These are phyloP conservation scores for Anaspis maculata DNA, from an alignment of 2,888 invertebrate genomes.

Conservation along the genomic window DNA sequence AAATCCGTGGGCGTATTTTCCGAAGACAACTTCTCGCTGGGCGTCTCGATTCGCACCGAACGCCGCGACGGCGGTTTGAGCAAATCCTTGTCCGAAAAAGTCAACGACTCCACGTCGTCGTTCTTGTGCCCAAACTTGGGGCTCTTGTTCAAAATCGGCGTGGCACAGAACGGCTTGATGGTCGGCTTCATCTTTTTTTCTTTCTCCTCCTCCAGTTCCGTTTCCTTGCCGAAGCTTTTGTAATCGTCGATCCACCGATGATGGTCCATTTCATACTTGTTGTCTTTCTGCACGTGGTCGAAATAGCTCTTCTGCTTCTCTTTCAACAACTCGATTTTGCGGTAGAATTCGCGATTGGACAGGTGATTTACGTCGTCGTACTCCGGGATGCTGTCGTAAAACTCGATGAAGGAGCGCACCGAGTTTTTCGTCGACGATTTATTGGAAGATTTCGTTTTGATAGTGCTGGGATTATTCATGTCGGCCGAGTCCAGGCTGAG, in stretches of 20 bases:
- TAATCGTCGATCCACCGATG: conserved; percentile 35
- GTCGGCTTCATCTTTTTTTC: conserved; percentile 19
- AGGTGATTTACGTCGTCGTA: conserved; percentile 70
- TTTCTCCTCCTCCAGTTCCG: conserved; percentile 24
- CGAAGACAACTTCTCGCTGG: conserved; percentile 28
- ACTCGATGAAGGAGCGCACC: conserved; percentile 56
- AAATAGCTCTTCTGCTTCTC: conserved; percentile 50
- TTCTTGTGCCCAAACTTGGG: conserved; percentile 15
- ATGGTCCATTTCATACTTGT: conserved; percentile 25
- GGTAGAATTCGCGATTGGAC: conserved; percentile 66
- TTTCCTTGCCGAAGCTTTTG: conserved; percentile 13
- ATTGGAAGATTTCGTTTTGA: neutral
- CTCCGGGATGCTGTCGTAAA: conserved; percentile 72
- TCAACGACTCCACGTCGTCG: conserved; percentile 27
- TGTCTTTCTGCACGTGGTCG: conserved; percentile 32
- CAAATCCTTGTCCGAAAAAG: conserved; percentile 6
- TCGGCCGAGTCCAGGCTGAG: conserved; percentile 27
- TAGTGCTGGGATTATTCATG: neutral
- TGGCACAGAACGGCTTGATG: conserved; percentile 29
- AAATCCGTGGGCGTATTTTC: conserved; percentile 20
- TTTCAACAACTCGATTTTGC: conserved; percentile 57
- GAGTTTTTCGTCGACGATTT: conserved; percentile 39
- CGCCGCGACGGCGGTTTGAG: conserved; percentile 36
- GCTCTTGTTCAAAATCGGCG: conserved; percentile 26
- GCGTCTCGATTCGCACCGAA: conserved; percentile 40